phyloP scores from a whole-genome alignment of 2,888 invertebrate species.

The Dusona sp. region DNA sequence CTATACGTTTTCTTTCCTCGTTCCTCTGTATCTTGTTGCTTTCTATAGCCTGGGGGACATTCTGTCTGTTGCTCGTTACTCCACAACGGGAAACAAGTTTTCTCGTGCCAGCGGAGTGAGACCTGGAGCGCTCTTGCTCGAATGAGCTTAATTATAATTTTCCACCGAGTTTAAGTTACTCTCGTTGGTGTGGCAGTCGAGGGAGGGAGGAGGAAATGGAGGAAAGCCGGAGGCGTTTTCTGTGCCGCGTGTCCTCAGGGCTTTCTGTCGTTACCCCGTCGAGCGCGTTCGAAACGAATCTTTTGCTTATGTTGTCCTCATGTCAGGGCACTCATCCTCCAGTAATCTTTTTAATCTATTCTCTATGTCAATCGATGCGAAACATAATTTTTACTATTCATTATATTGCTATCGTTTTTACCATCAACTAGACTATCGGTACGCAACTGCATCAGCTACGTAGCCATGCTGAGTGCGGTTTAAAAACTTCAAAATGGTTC shows the following conservation, averaged over 20 bases:
- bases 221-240: neutral
- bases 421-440: neutral
- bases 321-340: slow-evolving; percentile 25
- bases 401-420: neutral
- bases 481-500: slow-evolving; percentile 6
- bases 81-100: slow-evolving; percentile 68
- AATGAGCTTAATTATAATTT: slow-evolving; percentile 76
- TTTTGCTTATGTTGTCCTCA: slow-evolving; percentile 22
- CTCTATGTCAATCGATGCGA: slow-evolving; percentile 61
- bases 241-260: slow-evolving; percentile 47
- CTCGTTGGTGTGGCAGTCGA: slow-evolving; percentile 53
- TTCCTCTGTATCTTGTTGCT: slow-evolving; percentile 43
- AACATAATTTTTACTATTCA: slow-evolving; percentile 30
- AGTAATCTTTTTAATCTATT: slow-evolving; percentile 59
- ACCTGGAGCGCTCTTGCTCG: slow-evolving; percentile 69
- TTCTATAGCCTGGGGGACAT: slow-evolving; percentile 48
- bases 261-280: slow-evolving; percentile 65
- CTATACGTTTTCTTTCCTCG: slow-evolving; percentile 64
- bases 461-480: neutral
- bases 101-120: slow-evolving; percentile 57
- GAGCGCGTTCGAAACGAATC: slow-evolving; percentile 66
- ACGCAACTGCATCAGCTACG: neutral
- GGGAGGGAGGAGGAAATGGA: neutral
- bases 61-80: slow-evolving; percentile 65
- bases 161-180: slow-evolving; percentile 74